These are phyloP conservation scores for Imbricaverruca yamaguchii DNA, from an alignment of 2,888 invertebrate genomes.

Conservation along the genomic window DNA sequence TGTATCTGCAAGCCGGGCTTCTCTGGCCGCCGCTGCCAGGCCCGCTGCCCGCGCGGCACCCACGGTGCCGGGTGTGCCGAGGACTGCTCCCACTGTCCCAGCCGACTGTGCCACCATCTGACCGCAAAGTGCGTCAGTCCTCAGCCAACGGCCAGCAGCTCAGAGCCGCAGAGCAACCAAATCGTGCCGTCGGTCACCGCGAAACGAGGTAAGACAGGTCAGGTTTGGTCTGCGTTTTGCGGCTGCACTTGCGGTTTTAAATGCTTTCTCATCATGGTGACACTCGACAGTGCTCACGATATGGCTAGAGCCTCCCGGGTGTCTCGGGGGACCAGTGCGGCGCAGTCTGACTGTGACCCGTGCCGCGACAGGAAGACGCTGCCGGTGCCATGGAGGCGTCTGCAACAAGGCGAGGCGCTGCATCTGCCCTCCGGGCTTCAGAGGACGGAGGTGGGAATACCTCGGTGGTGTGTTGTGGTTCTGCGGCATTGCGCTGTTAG, in stretches of 20 bases:
- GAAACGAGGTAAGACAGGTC: no score
- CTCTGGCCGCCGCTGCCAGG: slow-evolving; percentile 4
- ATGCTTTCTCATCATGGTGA: no score
- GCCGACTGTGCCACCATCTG: neutral
- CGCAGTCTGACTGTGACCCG: no score
- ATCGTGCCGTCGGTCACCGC: neutral
- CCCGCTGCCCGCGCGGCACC: neutral
- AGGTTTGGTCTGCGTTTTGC: no score
- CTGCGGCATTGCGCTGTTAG: no score
- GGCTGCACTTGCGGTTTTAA: no score
- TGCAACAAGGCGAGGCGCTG: neutral
- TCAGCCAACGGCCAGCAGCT: neutral
- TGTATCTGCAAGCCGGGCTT: slow-evolving; percentile 36
- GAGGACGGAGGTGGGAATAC: neutral
- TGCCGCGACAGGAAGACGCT: neutral
- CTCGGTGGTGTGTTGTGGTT: no score
- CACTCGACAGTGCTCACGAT: no score
- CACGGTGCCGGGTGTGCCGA: neutral
- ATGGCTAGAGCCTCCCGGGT: no score
- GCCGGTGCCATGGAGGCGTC: neutral
- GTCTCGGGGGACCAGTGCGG: no score
- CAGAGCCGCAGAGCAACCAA: neutral
- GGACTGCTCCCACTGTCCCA: neutral
- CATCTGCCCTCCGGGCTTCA: slow-evolving; percentile 1
- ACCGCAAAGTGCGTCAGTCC: neutral